A percentile compares a stretch with the other conserved stretches of the same genome.
phyloP scores from a whole-genome alignment of 2,113 vertebrate species.

The Amphiprion percula region DNA sequence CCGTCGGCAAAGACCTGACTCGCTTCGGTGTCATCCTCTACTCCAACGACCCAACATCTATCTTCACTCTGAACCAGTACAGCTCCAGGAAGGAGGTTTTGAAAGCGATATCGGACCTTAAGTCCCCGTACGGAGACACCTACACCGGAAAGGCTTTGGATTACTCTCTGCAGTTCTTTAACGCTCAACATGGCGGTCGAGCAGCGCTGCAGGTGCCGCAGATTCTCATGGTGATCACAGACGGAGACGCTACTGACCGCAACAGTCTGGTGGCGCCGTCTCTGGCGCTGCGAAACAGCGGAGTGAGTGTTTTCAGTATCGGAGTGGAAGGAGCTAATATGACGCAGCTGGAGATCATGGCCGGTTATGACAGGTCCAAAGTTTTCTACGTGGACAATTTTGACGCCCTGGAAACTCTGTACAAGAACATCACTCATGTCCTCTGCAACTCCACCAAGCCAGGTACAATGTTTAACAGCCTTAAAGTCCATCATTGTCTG shows the following conservation, averaged over 20 bases:
- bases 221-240: slow-evolving; percentile 87
- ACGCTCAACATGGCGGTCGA: slow-evolving; percentile 72
- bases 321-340: slow-evolving; percentile 77
- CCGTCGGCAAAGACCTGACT: slow-evolving; percentile 77
- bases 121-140: slow-evolving; percentile 49
- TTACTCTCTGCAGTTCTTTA: slow-evolving; percentile 78
- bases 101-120: slow-evolving; percentile 71
- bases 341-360: slow-evolving; percentile 81
- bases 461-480: slow-evolving; percentile 67
- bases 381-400: slow-evolving; percentile 83
- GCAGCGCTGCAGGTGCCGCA: slow-evolving; percentile 64
- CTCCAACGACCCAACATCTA: slow-evolving; percentile 41
- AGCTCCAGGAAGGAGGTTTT: slow-evolving; percentile 67
- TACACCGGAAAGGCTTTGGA: slow-evolving; percentile 81
- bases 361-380: slow-evolving; percentile 54
- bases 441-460: slow-evolving; percentile 83
- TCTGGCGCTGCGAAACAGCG: slow-evolving; percentile 55
- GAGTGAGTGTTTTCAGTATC: slow-evolving; percentile 81
- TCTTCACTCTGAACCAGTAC: slow-evolving; percentile 77
- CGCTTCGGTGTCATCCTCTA: slow-evolving; percentile 84
- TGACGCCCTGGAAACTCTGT: slow-evolving; percentile 73
- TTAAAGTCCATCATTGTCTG: no score
- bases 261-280: slow-evolving; percentile 49
- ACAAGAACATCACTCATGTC: slow-evolving; percentile 75
- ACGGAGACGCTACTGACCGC: slow-evolving; percentile 79